A percentile compares a stretch with the other conserved stretches of the same genome.
phyloP scores from a whole-genome alignment of 2,113 vertebrate species.

The Pelobates fuscus region DNA sequence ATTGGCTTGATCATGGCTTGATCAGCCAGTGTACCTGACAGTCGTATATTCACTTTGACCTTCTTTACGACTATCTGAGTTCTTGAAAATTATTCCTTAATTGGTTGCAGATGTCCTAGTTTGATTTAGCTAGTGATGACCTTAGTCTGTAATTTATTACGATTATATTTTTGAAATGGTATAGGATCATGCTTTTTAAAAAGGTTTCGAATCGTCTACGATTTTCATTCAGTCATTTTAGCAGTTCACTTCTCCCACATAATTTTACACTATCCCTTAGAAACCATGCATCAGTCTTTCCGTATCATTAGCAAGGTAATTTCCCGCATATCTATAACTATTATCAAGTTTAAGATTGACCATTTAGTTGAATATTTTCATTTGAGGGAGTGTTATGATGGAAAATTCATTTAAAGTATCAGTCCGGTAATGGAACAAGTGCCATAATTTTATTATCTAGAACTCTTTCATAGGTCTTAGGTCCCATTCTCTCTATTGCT shows the following conservation, averaged over 20 bases:
- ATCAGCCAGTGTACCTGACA: no score
- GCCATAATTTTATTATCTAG: not conserved
- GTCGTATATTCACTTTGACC: no score
- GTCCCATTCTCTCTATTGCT: not conserved
- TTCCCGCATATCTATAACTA: not conserved
- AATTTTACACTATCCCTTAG: not conserved
- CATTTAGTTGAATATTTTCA: not conserved
- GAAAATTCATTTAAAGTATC: not conserved
- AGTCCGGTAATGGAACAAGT: not conserved
- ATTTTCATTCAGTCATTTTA: no score
- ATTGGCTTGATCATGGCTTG: no score
- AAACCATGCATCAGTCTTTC: not conserved
- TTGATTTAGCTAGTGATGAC: no score
- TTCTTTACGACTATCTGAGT: no score
- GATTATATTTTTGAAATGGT: no score
- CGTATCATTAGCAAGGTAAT: conserved; percentile 2
- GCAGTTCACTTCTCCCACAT: not conserved
- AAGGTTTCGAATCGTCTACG: no score
- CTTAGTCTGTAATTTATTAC: no score
- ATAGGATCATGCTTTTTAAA: no score
- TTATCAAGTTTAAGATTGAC: not conserved
- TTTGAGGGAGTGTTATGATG: not conserved
- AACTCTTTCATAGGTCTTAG: not conserved
- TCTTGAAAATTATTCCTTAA: no score
- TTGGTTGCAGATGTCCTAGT: no score